Evolutionary conservation across 2,797 vertebrate species (phyloP).

Genomic region (Diceros bicornis): DNA sequence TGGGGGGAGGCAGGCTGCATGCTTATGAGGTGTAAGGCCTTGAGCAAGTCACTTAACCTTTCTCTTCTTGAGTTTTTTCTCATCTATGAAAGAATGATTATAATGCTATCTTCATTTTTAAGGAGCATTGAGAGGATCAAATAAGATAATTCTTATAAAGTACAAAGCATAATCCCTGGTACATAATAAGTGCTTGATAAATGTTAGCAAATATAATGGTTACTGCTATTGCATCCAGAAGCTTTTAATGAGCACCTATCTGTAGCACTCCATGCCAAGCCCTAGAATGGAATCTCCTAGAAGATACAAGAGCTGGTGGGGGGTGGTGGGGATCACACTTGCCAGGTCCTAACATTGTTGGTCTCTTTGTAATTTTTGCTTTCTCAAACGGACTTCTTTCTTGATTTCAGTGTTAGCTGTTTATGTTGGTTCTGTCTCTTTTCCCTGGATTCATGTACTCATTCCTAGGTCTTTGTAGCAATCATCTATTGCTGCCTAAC

Average conservation of each 20-base stretch:
- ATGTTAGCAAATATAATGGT: not conserved
- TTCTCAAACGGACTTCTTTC: not conserved
- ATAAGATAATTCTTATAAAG: not conserved
- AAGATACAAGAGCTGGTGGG: not conserved
- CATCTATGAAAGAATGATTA: not conserved
- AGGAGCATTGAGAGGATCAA: not conserved
- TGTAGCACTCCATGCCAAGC: not conserved
- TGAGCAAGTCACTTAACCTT: not conserved
- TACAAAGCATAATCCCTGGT: not conserved
- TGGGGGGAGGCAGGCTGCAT: not conserved
- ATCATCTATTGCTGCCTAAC: not conserved
- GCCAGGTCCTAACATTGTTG: not conserved
- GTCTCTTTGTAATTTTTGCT: not conserved
- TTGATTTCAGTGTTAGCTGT: not conserved
- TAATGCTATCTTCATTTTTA: not conserved
- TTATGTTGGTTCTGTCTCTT: not conserved
- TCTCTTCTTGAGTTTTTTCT: not conserved
- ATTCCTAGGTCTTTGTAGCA: not conserved
- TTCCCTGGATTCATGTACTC: not conserved
- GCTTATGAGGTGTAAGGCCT: not conserved
- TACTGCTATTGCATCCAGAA: not conserved
- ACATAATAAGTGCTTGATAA: not conserved
- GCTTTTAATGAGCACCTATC: not conserved
- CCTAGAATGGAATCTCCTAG: not conserved
- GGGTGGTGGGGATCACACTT: not conserved